phyloP scores from a whole-genome alignment of 2,888 invertebrate species.

The Periphyllus acericola region DNA sequence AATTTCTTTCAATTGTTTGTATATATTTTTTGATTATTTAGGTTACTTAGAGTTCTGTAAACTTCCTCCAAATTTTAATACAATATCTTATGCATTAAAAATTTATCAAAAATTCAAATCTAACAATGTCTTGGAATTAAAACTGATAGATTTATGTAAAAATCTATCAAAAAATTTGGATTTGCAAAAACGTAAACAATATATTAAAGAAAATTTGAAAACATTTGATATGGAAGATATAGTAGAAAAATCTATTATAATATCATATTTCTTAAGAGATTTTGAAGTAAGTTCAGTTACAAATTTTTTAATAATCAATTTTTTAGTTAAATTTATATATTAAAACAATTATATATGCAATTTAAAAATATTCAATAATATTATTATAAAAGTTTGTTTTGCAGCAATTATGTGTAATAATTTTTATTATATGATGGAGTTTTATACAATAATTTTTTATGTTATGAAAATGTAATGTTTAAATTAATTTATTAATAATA shows the following conservation, averaged over 20 bases:
- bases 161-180: background rate
- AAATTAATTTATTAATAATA: background rate
- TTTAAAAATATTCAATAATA: too few relatives aligned
- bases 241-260: slow-evolving; percentile 16
- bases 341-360: too few relatives aligned
- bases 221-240: background rate
- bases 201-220: background rate
- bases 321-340: background rate
- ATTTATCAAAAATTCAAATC: slow-evolving; percentile 46
- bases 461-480: too few relatives aligned
- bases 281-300: slow-evolving; percentile 11
- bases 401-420: too few relatives aligned
- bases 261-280: background rate
- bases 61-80: slow-evolving; percentile 22
- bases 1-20: background rate
- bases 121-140: background rate
- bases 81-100: background rate
- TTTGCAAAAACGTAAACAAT: background rate
- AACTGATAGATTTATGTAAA: background rate
- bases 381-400: too few relatives aligned
- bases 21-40: slow-evolving; percentile 8
- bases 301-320: background rate
- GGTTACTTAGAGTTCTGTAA: background rate
- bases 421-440: too few relatives aligned
- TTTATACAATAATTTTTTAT: too few relatives aligned